Evolutionary conservation across 2,113 vertebrate genomes (phyloP), one percentile per base, ranked within the genome.

Genomic region (Neolamprologus falcicula): DNA sequence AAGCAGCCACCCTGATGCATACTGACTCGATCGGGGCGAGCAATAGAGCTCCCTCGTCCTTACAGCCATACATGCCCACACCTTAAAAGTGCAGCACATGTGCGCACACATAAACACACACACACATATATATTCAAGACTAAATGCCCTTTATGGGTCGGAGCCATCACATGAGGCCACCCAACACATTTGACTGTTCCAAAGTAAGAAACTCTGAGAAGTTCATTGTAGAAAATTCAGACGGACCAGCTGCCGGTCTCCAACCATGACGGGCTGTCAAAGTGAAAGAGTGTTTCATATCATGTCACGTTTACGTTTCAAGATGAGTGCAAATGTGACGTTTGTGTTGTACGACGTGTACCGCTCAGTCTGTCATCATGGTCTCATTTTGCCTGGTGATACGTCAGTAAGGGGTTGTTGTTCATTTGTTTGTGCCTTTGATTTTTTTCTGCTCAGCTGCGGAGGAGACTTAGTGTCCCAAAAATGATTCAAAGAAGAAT

Each of bases 391-490:
- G 37, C 79, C 85, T 37, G 84, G 85, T 83, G 88, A 88, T 79
- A 85, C 2, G 6, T 90, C 40, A 63, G 21, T 76, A 63, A 78
- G 66, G 63, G 83, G 24, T 97, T 96, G 96, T 95, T 94, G 88
- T 97, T 97, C 86, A 97, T 97, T 98, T 98, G 96, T 97, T 93
- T 96, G 94, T 97, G 97, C 96, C 96, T 97, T 97, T 97, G 89
- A 95, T 96, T 97, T 95, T 28, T 37, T 73, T 93, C 86, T 90
- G 85, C 90, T 92, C 55, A 80, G 78, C 88, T 91, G 88, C 88
- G 33, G 80, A 92, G 83, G 84, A 94, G 73, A 92, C 81, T 85
- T 53, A 24, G 53, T 89, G 91, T 84, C 85, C 82, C 26, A 50
- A 59, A 40, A 80, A 54, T 12, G 21, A 76, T 80, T 82, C 14